These are phyloP conservation scores for Thamnophis sirtalis DNA, from an alignment of 2,113 vertebrate species.

Conservation along the genomic window DNA sequence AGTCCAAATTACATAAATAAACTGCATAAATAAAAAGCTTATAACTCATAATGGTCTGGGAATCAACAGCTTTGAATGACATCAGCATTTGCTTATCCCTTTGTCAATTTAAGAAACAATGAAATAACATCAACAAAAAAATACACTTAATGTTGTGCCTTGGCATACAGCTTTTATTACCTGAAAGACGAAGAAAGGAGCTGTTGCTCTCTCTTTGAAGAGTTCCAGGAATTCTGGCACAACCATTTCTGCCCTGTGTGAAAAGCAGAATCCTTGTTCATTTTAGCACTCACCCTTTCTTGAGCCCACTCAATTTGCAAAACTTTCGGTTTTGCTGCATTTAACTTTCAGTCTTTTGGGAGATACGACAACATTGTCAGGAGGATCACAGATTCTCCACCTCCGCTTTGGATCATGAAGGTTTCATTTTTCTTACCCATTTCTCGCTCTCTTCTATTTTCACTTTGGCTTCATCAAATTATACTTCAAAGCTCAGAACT, in stretches of 20 bases:
- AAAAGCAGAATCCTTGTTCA: background rate
- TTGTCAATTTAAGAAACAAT: background rate
- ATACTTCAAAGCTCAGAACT: background rate
- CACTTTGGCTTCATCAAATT: background rate
- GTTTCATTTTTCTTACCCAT: too few species aligned
- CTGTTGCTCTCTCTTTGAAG: conserved; percentile 91
- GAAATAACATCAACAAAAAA: background rate
- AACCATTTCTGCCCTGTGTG: conserved; percentile 86
- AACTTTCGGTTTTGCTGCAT: background rate
- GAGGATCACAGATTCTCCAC: background rate
- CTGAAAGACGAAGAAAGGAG: conserved; percentile 97
- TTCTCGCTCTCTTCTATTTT: background rate
- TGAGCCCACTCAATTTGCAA: background rate
- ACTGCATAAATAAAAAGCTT: background rate
- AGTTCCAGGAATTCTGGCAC: conserved; percentile 94
- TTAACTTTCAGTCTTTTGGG: background rate
- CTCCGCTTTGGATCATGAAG: background rate
- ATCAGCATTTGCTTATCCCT: background rate
- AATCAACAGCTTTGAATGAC: too few species aligned
- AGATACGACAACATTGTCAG: background rate
- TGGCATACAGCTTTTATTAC: conserved; percentile 52
- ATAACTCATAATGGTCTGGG: background rate
- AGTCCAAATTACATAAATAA: background rate
- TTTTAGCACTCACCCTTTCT: background rate
- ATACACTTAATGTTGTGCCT: background rate